Evolutionary conservation across 2,888 invertebrate genomes (phyloP), one percentile per base, ranked within the genome.

Genomic region (Beris chalybata): DNA sequence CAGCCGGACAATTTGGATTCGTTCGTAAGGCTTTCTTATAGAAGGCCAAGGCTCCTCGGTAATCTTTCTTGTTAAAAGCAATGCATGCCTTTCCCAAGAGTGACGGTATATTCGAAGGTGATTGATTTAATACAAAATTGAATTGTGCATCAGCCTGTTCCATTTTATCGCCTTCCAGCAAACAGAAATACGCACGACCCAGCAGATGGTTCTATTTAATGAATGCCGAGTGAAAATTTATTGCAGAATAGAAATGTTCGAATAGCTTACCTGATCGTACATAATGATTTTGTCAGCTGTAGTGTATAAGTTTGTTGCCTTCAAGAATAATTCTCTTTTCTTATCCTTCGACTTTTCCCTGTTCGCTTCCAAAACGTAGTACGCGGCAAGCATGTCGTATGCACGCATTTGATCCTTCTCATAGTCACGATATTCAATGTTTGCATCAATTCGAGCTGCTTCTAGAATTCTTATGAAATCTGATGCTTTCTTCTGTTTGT

Each of bases 141-240:
- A 99, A 99, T 79, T 99, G 99, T 0, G 97, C 95, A 85, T 99
- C 98, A 0, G 99, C 99, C 82, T 99, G 98, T 71, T 99, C 98
- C 94, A 98, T 95, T 84, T 98, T 98, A 76, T 98, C 97, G 1
- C 97, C 97, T 84, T 99, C 99, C 44, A 98, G 84, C 7, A 99
- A 85, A 76, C 97, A 99, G 79, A 98, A 99, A 79, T 97, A 99
- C 4, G 99, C 99, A 74, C 98, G 85, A 0, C 99, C 98, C 71
- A 99, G 85, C 70, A 99, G 87, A 86, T 99, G 99, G 81, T 97
- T 97, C 90, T 73, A 55, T 45, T 22, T 22, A 22, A 2, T 22
- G 22, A 22, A 22, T 22, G 22, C 38, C 38, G 38, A 38, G 22
- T 22, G 7, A 38, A n/a, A n/a, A 5, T 38, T 38, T 38, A 38